phyloP scores from a whole-genome alignment of 1,140 invertebrate species.

The Philopotamus ludificatus region DNA sequence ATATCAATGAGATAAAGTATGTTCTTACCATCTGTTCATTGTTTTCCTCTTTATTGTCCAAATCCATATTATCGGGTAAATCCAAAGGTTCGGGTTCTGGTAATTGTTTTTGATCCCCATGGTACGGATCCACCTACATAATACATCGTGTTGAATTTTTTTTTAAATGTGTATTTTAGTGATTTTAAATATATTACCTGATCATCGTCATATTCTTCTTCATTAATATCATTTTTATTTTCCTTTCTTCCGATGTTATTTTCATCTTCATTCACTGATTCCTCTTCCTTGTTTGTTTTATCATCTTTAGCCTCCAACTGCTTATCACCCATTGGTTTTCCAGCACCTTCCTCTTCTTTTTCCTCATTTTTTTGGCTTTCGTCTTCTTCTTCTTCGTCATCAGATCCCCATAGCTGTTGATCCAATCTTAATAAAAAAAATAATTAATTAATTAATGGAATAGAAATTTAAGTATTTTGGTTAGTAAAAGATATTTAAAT shows the following conservation, averaged over 20 bases:
- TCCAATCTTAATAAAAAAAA: conserved; percentile 55
- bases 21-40: conserved; percentile 54
- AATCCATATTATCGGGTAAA: conserved; percentile 79
- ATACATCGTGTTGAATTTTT: too few species aligned
- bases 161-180: conserved; percentile 38
- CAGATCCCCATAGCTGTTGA: conserved; percentile 87
- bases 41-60: conserved; percentile 76
- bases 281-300: conserved; percentile 66
- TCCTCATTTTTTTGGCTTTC: conserved; percentile 63
- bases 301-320: conserved; percentile 73
- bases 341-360: conserved; percentile 58
- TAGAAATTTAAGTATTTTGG: too few species aligned
- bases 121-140: conserved; percentile 72
- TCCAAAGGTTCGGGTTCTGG: conserved; percentile 83
- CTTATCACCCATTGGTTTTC: conserved; percentile 56
- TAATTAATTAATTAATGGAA: conserved; percentile 28
- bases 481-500: too few species aligned
- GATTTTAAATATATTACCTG: too few species aligned
- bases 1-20: conserved; percentile 27
- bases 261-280: conserved; percentile 59
- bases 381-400: conserved; percentile 69
- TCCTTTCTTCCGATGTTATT: conserved; percentile 55
- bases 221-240: conserved; percentile 75
- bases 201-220: conserved; percentile 76
- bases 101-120: conserved; percentile 72